Evolutionary conservation across 1,140 invertebrate species (phyloP).

Genomic region (Eulimnadia texana): DNA sequence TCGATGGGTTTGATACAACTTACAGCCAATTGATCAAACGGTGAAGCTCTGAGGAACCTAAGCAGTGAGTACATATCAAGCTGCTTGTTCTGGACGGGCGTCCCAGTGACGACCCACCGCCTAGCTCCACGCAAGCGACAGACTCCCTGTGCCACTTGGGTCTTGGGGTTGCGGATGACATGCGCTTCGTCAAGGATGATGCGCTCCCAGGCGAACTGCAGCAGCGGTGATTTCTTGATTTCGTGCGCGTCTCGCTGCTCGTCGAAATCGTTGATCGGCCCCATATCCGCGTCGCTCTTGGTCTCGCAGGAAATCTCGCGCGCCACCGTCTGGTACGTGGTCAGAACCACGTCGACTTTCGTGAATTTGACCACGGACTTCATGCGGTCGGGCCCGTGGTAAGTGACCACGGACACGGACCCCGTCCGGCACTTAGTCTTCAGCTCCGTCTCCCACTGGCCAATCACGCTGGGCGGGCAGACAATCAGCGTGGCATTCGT

Average conservation of each 20-base stretch:
- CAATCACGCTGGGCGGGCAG: constrained; percentile 66
- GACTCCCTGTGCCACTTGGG: constrained; percentile 51
- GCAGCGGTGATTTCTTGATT: constrained; percentile 27
- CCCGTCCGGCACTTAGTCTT: constrained; percentile 42
- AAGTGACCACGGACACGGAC: constrained; percentile 46
- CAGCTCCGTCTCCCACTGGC: constrained; percentile 79
- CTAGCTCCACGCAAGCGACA: constrained; percentile 42
- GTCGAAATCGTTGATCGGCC: not conserved
- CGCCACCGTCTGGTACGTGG: constrained; percentile 30
- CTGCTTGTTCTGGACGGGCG: constrained; percentile 88
- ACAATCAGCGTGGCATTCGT: constrained; percentile 61
- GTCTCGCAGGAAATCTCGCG: not conserved
- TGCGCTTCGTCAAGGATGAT: constrained; percentile 90
- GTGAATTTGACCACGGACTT: constrained; percentile 33
- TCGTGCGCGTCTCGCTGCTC: constrained; percentile 1
- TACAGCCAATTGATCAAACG: constrained; percentile 66
- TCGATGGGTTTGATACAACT: constrained; percentile 11
- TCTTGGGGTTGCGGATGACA: constrained; percentile 72
- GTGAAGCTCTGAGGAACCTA: constrained; percentile 67
- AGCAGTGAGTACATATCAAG: constrained; percentile 74
- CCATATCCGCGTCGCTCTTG: not conserved
- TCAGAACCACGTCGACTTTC: constrained; percentile 36
- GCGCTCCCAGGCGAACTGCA: constrained; percentile 59
- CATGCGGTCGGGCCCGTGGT: constrained; percentile 67
- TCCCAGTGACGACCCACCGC: constrained; percentile 82